Conservation (phyloP, 2,797 vertebrate genomes). For the Catamblyrhynchus diadema region DNA sequence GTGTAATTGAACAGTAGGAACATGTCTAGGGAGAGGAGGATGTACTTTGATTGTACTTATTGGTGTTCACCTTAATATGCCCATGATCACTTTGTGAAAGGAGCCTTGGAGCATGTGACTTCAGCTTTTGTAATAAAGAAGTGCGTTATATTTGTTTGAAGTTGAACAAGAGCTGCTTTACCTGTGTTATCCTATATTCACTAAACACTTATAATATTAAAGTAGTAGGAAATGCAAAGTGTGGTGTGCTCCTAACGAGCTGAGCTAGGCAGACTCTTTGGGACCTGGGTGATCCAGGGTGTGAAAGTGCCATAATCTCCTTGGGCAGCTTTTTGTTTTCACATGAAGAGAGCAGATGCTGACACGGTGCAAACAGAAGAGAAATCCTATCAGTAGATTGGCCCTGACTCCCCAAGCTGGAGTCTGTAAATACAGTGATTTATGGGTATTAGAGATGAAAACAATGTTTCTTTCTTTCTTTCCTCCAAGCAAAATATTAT, state of each 20-base stretch:
- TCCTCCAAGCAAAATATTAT: not conserved
- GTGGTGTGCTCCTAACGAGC: not conserved
- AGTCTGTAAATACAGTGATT: conserved; percentile 34
- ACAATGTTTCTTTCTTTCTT: not conserved
- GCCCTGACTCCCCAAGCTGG: not conserved
- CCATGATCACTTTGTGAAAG: not conserved
- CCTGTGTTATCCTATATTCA: not conserved
- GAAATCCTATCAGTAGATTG: conserved; percentile 18
- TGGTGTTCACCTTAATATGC: not conserved
- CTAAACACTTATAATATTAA: not conserved
- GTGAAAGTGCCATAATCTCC: conserved; percentile 18
- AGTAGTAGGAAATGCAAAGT: not conserved
- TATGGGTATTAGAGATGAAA: not conserved
- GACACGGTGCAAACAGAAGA: not conserved
- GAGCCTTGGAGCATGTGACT: not conserved
- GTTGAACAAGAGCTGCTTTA: not conserved
- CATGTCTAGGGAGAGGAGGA: not conserved
- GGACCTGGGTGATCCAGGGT: not conserved
- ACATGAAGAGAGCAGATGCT: conserved; percentile 20
- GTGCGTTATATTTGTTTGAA: not conserved
- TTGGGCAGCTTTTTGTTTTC: conserved; percentile 37
- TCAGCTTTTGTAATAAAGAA: not conserved
- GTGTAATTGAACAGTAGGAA: not conserved
- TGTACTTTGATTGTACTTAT: not conserved
- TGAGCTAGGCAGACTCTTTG: not conserved